phyloP scores from a whole-genome alignment of 2,113 vertebrate species.

The Polyodon spathula region DNA sequence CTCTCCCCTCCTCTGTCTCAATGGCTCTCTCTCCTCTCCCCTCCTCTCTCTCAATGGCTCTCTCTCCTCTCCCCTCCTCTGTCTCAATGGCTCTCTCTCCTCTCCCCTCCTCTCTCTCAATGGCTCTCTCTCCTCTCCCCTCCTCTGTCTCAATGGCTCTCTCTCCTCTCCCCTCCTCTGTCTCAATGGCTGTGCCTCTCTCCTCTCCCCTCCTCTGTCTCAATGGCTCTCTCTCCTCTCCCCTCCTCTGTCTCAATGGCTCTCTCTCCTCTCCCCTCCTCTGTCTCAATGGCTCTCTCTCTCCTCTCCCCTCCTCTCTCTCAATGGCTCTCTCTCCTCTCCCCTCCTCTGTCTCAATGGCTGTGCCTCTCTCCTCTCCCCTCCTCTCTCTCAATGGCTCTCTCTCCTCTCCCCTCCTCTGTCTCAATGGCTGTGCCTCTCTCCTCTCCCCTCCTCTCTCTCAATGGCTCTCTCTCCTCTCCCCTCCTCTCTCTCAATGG shows the following conservation, averaged over 20 bases:
- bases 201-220: conserved; percentile 4
- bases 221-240: background rate
- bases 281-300: background rate
- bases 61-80: background rate
- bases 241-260: background rate
- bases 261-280: background rate
- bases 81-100: background rate
- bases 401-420: background rate
- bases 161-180: background rate
- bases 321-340: background rate
- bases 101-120: background rate
- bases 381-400: conserved; percentile 12
- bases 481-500: conserved; percentile 3
- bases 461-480: background rate
- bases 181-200: background rate
- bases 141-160: conserved; percentile 4
- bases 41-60: conserved; percentile 12
- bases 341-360: background rate
- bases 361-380: background rate
- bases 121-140: background rate
- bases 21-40: background rate
- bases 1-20: background rate
- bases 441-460: background rate
- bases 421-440: background rate
- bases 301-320: background rate